These are phyloP conservation scores for Psammodynastes pulverulentus DNA, from an alignment of 2,113 vertebrate species.

Conservation along the genomic window DNA sequence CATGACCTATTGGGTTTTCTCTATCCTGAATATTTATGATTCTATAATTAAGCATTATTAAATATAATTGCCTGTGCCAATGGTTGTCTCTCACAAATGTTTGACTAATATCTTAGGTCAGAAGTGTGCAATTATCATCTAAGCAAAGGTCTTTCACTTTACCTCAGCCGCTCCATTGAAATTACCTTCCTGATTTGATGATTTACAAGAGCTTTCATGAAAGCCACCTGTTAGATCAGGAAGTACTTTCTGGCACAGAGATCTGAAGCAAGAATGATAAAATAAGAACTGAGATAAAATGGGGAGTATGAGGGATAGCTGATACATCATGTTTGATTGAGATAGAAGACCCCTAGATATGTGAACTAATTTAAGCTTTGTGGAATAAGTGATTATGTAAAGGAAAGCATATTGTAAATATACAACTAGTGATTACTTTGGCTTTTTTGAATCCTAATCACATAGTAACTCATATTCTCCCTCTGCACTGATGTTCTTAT, in stretches of 20 bases:
- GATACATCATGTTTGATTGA: neutral
- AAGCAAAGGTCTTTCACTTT: conserved; percentile 45
- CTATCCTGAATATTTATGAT: conserved; percentile 64
- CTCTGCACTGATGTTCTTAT: neutral
- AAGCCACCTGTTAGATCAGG: conserved; percentile 10
- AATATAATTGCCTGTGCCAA: conserved; percentile 47
- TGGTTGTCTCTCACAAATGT: conserved; percentile 20
- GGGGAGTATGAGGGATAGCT: neutral
- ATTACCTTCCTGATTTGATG: conserved; percentile 35
- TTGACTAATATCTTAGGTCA: conserved; percentile 47
- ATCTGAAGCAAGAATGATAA: neutral
- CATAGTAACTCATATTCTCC: neutral
- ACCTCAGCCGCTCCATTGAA: conserved; percentile 36
- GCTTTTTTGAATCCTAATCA: neutral
- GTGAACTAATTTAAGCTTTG: neutral
- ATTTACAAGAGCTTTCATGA: conserved; percentile 29
- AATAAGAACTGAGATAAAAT: neutral
- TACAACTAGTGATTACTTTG: neutral
- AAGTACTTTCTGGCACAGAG: neutral
- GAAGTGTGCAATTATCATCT: conserved; percentile 54
- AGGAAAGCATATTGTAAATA: neutral
- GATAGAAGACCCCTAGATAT: neutral
- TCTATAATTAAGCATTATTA: conserved; percentile 63
- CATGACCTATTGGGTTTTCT: conserved; percentile 46
- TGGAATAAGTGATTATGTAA: neutral